Evolutionary conservation across 2,888 invertebrate genomes (phyloP), one percentile per base, ranked within the genome.

Genomic region (Boloria euphrosyne): DNA sequence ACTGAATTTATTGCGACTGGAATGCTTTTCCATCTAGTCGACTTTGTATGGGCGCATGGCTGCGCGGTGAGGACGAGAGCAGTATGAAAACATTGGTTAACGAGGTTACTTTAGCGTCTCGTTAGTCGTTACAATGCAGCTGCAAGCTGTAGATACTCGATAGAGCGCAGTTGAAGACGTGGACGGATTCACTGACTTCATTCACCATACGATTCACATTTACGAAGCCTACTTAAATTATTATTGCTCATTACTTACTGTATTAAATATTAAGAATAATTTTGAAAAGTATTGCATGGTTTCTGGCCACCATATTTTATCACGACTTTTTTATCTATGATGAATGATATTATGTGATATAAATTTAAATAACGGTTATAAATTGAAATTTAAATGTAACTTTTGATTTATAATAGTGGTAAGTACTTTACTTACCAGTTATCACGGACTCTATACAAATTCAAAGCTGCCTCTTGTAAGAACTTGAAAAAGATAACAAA

Each of bases 131-230:
- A 46, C n/a, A 16, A n/a, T 18, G 18, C 55, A 75, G 67, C 59
- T 60, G 68, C 64, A 72, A 17, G 13, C 16, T 49, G 53, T 31
- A 17, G 76, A 73, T 72, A 78, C 76, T 74, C 73, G 74, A 75
- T 77, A 79, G 77, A 80, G 81, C 85, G 87, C 85, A 87, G 86
- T 80, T 82, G 82, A 82, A 84, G 86, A 89, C 88, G 87, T 89
- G 91, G 91, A 91, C 91, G 91, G 91, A 91, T 86, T 81, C 74
- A 80, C 78, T 85, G 80, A 81, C 77, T 77, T 78, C 76, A 74
- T 68, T 60, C 70, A 68, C 47, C 61, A 67, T 65, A 64, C 50
- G 38, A 67, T 46, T 50, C 51, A 70, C 52, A 59, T 57, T 63
- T 31, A 70, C 61, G 54, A 70, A 68, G 52, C 68, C 60, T 47